Conservation (phyloP, 1,140 invertebrate genomes). For the Tribolium castaneum region DNA sequence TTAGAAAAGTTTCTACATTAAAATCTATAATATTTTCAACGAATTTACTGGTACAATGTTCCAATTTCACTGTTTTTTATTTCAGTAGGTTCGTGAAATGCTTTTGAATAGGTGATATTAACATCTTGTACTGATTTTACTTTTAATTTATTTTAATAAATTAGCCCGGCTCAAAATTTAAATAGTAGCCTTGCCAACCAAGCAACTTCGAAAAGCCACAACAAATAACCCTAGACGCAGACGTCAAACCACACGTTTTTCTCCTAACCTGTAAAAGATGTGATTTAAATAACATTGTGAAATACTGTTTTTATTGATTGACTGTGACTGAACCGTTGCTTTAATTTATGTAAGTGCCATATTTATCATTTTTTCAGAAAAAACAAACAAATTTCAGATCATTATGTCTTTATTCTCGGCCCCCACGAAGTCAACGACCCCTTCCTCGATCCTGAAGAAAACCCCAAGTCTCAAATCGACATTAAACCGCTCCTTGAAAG, state of each 20-base stretch:
- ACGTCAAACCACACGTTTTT: neutral
- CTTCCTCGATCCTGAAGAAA: conserved; percentile 55
- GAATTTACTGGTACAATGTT: no score
- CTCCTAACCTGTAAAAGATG: neutral
- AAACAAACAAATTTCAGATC: no score
- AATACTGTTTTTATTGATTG: neutral
- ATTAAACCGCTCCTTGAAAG: conserved; percentile 43
- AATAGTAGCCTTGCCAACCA: no score
- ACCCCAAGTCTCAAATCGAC: conserved; percentile 46
- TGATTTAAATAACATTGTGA: neutral
- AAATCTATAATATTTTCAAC: no score
- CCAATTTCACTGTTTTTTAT: no score
- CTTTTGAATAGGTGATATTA: no score
- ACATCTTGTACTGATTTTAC: no score
- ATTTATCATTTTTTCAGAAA: neutral
- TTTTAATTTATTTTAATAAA: no score
- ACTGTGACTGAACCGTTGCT: neutral
- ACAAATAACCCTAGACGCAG: neutral
- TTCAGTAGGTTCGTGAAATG: no score
- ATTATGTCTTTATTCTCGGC: conserved; percentile 1
- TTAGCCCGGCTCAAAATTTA: no score
- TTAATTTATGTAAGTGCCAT: neutral
- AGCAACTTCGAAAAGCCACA: neutral
- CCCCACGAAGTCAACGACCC: conserved; percentile 18
- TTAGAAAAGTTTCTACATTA: no score